Evolutionary conservation across 2,113 vertebrate species (phyloP), one percentile per base, ranked within the genome.

Genomic region (Seriola aureovittata): DNA sequence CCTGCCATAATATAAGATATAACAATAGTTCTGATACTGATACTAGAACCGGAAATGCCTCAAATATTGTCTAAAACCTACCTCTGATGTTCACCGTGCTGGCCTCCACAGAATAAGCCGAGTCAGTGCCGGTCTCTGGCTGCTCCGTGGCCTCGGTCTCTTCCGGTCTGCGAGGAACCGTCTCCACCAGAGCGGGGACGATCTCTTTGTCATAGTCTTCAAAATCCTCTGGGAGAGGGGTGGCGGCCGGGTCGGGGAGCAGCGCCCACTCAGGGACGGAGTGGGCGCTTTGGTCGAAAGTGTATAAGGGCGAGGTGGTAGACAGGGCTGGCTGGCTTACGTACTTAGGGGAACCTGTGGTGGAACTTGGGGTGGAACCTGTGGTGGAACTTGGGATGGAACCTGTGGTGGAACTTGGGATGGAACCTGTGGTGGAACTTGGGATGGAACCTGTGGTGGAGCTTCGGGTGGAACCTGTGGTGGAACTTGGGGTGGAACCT

Each of bases 61-160:
- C 29, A 29, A 29, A 29, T 29, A 29, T 29, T 29, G 29, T 2
- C 29, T 29, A 29, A 29, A 29, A 29, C 29, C 29, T 29, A 95
- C 95, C 93, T 91, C 62, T 69, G 13, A 93, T 17, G 23, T 93
- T 60, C 25, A 84, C 82, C 4, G 84, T 73, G 70, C 73, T 80
- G 60, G 75, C 85, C 60, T 90, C 91, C 44, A 91, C 65, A 32
- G 84, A 69, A 40, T 65, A 48, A 3, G 19, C 1, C 0, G 34
- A 36, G 55, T 82, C 80, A 0, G 79, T 59, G 71, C 66, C 42
- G 13, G 65, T 69, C 44, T 89, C 64, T 16, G 90, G 89, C 23
- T 81, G 46, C 54, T 83, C 65, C 2, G 91, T 91, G 70, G 84
- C 32, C 40, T 8, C 11, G 17, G 10, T 63, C 42, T 81, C 29